Conservation (phyloP, 2,888 invertebrate species). For the Slavum lentiscoides region DNA sequence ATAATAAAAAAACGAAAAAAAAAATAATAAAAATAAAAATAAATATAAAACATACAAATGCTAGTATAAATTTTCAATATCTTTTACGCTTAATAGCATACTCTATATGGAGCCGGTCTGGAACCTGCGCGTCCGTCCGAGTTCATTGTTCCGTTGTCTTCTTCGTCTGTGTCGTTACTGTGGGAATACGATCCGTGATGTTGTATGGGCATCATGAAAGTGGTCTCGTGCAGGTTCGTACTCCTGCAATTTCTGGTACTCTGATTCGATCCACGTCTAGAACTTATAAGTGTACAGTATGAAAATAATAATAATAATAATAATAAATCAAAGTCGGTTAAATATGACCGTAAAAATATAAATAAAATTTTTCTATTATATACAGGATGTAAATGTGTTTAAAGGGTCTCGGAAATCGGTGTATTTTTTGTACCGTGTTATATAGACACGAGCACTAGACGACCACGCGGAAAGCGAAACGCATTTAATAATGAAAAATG, state of each 20-base stretch:
- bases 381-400: no score
- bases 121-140: background rate
- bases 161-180: slow-evolving; percentile 30
- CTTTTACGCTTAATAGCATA: slow-evolving; percentile 18
- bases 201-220: slow-evolving; percentile 46
- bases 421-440: no score
- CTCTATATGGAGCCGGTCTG: slow-evolving; percentile 26
- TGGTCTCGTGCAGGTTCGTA: slow-evolving; percentile 44
- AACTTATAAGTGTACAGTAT: background rate
- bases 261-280: slow-evolving; percentile 31
- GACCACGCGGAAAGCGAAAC: no score
- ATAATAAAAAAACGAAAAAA: background rate
- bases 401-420: no score
- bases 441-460: no score
- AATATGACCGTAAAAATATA: no score
- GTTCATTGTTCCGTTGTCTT: slow-evolving; percentile 28
- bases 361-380: no score
- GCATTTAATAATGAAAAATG: no score
- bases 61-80: background rate
- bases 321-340: no score
- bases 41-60: background rate
- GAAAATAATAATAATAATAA: no score
- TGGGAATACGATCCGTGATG: slow-evolving; percentile 15
- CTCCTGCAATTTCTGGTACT: slow-evolving; percentile 35
- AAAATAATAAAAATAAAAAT: background rate